Evolutionary conservation across 2,797 vertebrate species (phyloP), one percentile per base, ranked within the genome.

Genomic region (Chaenodraco wilsoni): DNA sequence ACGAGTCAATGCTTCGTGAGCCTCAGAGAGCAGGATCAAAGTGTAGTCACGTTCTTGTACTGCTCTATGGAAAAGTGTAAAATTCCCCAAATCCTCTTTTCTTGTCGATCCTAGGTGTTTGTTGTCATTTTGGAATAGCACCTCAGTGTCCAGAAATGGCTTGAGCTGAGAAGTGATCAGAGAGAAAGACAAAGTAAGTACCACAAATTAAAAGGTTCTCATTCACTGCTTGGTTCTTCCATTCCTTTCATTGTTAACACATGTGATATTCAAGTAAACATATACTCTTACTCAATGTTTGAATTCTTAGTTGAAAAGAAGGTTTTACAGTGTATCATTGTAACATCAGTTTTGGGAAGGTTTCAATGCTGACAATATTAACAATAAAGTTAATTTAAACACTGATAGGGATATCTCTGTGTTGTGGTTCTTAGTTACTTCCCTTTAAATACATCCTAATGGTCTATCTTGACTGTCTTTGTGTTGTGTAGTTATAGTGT

Each of bases 111-210:
- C 80, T 77, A 70, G 56, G 50, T 44, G 76, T 63, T 59, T 72
- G 83, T 74, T 70, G 72, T 83, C 57, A 51, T 62, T 55, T 71
- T 76, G 74, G 76, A 86, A 74, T 81, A 93, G 92, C 92, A 94
- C 90, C 94, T 94, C 89, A 98, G 45, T 96, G 95, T 83, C 97
- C 96, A 70, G 93, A 95, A 74, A 95, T 93, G 41, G 96, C 97
- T 96, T 97, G 97, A 93, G 97, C 98, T 99, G 89, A 46, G 56
- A 85, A 73, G 65, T 9, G 62, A 88, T 21, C 46, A 67, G 46
- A 82, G 27, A 86, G 51, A 63, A 66, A 79, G 27, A 66, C 37
- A 78, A 33, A 48, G 45, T 76, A 4, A 85, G 45, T 13, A 55
- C 6, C 44, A 68, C 3, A 56, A 46, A n/a, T 27, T 1, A 41